Evolutionary conservation across 37 sponge, comb jelly and placozoan species (phyloP), one percentile per base, ranked within the genome.

Genomic region (Halisarca cf. caerulea): DNA sequence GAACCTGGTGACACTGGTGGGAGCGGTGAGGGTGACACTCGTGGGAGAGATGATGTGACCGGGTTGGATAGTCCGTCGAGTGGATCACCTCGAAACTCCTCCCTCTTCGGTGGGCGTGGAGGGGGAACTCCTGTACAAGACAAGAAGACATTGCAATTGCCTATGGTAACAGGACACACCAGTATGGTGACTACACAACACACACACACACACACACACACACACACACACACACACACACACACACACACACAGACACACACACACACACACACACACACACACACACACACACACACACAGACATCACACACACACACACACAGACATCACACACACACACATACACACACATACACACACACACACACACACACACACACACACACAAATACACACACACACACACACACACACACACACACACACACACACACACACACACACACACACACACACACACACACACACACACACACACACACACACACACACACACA

Each of bases 71-170:
- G 51, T 6, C 51, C 51, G 11, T 47, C 51, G 9, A 91, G 60
- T 18, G 90, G 90, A 20, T 72, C 89, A 17, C 93, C 93, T 30
- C 87, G 79, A 9, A 89, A 71, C 45, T 89, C 89, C 2, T 74
- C 58, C 74, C 85, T 86, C 79, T 93, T 93, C 33, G 93, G 93
- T 40, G 93, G 93, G 23, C 93, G 51, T 38, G 58, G 44, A 59
- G 88, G 89, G 9, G 89, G 90, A 20, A 37, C 25, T 15, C 54
- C 72, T 45, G 58, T n/a, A n/a, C n/a, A n/a, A n/a, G n/a, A n/a
- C n/a, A n/a, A n/a, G n/a, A n/a, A n/a, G n/a, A n/a, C n/a, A n/a
- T n/a, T n/a, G n/a, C n/a, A 54, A 20, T 20, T 54, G 57, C 57
- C 11, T 54, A 17, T 17, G 17, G 17, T 54, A 54, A 11, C 11